Evolutionary conservation across 1,140 invertebrate genomes (phyloP).

Genomic region (Cryptotermes secundus): DNA sequence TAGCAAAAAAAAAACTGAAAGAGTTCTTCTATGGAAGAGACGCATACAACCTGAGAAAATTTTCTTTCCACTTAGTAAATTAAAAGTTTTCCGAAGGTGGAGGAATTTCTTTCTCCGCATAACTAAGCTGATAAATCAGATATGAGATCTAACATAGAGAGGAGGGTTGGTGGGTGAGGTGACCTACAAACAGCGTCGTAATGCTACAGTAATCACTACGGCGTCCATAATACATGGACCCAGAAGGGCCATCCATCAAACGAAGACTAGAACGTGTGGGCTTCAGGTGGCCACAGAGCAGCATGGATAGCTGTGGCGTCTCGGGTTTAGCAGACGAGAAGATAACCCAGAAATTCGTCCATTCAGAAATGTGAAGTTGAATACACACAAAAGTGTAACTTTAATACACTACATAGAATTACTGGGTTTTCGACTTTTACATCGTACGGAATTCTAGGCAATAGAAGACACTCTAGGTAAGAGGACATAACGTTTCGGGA

Average conservation of each 20-base stretch:
- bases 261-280: background rate
- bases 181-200: background rate
- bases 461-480: no score
- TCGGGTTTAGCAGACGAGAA: no score
- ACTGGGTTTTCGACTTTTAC: no score
- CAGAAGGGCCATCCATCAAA: background rate
- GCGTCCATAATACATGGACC: background rate
- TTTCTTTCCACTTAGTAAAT: background rate
- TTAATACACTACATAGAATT: no score
- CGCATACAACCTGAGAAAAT: background rate
- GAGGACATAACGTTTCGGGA: no score
- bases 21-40: background rate
- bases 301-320: no score
- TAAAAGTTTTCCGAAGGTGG: background rate
- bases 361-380: no score
- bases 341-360: no score
- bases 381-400: no score
- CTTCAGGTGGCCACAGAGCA: no score
- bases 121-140: slow-evolving; percentile 2
- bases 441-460: no score
- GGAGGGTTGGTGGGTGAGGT: background rate
- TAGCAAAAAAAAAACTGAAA: background rate
- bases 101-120: background rate
- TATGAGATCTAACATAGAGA: background rate
- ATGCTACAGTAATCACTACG: background rate